Conservation (phyloP, 2,797 vertebrate genomes). For the Notoglanidium macrostoma region DNA sequence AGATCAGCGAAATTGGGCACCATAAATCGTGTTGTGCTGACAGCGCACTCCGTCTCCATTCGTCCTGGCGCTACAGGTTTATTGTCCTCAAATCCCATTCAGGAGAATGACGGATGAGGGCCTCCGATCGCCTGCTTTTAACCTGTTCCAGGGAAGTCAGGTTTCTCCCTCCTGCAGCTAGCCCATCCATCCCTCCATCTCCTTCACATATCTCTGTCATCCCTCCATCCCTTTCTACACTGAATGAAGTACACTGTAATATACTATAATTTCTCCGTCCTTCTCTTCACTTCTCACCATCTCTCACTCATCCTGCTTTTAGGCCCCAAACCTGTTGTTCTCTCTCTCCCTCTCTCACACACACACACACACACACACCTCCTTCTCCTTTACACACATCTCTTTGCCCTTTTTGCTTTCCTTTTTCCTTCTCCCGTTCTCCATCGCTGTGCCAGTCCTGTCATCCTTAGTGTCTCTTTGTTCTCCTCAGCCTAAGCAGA, state of each 20-base stretch:
- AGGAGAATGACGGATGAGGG: slow-evolving; percentile 82
- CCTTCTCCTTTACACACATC: not conserved
- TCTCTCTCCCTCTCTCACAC: slow-evolving; percentile 14
- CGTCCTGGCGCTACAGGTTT: slow-evolving; percentile 83
- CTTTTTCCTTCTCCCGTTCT: not conserved
- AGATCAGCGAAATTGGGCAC: slow-evolving; percentile 82
- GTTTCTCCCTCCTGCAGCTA: slow-evolving; percentile 51
- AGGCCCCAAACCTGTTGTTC: slow-evolving; percentile 19
- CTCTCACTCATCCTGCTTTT: not conserved
- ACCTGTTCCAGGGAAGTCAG: slow-evolving; percentile 62
- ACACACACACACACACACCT: not conserved
- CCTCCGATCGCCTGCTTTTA: slow-evolving; percentile 65
- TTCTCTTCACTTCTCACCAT: not conserved
- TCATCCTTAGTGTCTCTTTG: slow-evolving; percentile 21
- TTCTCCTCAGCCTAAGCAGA: slow-evolving; percentile 43
- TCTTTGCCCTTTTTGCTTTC: slow-evolving; percentile 8
- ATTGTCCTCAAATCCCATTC: slow-evolving; percentile 86
- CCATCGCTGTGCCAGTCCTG: not conserved
- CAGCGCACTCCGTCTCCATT: slow-evolving; percentile 83
- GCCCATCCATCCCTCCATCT: slow-evolving; percentile 36
- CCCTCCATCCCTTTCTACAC: slow-evolving; percentile 18
- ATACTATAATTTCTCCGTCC: slow-evolving; percentile 19
- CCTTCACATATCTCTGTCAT: slow-evolving; percentile 32
- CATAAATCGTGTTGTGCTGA: slow-evolving; percentile 80
- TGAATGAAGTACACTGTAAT: slow-evolving; percentile 13